phyloP scores from a whole-genome alignment of 2,797 vertebrate species.

The Falco berigora region DNA sequence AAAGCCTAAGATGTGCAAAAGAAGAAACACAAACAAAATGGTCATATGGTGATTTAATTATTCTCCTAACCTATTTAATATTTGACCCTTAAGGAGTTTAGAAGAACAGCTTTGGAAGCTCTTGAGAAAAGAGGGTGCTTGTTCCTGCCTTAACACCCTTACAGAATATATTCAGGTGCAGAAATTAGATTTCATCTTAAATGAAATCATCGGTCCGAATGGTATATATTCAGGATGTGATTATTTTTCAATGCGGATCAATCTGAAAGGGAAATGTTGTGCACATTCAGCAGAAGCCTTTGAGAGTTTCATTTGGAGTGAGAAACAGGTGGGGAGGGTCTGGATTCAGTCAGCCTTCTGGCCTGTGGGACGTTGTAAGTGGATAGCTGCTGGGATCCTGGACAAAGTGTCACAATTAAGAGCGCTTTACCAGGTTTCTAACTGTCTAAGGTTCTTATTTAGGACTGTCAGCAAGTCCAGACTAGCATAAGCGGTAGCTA shows the following conservation, averaged over 20 bases:
- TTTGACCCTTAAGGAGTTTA: neutral
- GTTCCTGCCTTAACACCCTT: neutral
- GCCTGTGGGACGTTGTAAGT: neutral
- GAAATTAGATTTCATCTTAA: neutral
- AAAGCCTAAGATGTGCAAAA: neutral
- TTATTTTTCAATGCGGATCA: neutral
- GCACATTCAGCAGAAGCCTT: neutral
- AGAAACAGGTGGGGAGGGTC: neutral
- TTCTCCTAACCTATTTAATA: neutral
- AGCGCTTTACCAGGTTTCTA: neutral
- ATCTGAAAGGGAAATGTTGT: neutral
- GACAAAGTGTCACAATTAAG: accelerated
- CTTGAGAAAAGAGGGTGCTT: neutral
- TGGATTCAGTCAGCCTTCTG: neutral
- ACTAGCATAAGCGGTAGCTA: neutral
- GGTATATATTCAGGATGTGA: neutral
- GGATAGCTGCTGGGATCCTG: neutral
- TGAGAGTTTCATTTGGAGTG: neutral
- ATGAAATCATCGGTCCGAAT: neutral
- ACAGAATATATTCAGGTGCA: neutral
- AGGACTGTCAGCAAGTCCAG: neutral
- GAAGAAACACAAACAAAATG: neutral
- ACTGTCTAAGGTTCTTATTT: neutral
- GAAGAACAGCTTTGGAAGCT: neutral
- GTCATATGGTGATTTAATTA: neutral